Evolutionary conservation across 1,140 invertebrate genomes (phyloP), one percentile per base, ranked within the genome.

Genomic region (Drosophila equinoxialis): DNA sequence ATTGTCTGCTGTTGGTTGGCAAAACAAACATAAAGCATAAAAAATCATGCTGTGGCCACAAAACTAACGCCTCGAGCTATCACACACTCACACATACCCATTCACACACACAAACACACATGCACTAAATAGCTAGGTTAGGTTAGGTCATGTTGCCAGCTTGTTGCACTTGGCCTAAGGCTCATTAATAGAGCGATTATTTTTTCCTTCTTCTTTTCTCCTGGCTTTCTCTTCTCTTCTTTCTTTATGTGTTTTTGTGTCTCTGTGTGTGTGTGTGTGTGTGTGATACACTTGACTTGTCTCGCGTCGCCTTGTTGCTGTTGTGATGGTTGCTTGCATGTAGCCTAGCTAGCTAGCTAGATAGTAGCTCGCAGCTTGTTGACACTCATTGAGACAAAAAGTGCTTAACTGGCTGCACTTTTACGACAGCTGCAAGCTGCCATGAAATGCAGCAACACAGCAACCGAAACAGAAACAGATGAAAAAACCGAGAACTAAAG

Each of bases 131-230:
- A 71, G 75, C 71, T 60, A 42, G 48, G 77, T 65, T 66, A 62
- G 76, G 83, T 71, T 75, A 76, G 79, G 83, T 86, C 83, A 86
- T 87, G 80, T 83, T 83, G 84, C 77, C 83, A 77, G 83, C 83
- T 87, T 89, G 84, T 90, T 90, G 87, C 87, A 90, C 87, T 90
- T 90, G 87, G 87, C 87, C 87, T 71, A 70, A 71, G 80, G 74
- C 83, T 84, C 87, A 90, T 90, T 90, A 90, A 90, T 90, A 74
- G 75, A 74, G 73, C 85, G 86, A 90, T 90, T 89, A 85, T 85
- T 85, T 87, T 83, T 77, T 60, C 69, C 45, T 48, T 42, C 59
- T 54, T 64, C 30, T 30, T 23, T 64, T 54, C 71, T 77, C 63
- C 5, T 51, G 23, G 45, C 45, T 51, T 51, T 23, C 45, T 51